Evolutionary conservation across 92 coral and sea anemone genomes (phyloP), one percentile per base, ranked within the genome.

Genomic region (Galaxea fascicularis): DNA sequence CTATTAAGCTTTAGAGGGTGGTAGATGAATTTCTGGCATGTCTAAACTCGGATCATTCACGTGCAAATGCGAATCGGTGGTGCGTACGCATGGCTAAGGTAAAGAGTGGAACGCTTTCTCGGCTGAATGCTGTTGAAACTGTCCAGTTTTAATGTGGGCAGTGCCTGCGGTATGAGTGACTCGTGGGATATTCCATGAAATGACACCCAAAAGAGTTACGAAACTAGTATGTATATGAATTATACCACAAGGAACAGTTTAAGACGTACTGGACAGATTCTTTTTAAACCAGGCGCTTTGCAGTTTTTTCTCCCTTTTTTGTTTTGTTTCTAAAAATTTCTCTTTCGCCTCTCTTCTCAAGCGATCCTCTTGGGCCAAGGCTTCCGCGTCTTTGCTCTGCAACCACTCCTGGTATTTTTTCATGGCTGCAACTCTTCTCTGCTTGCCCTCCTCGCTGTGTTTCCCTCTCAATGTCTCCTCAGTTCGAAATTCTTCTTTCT

Each of bases 371-470:
- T 53, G 76, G 0, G 77, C 77, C 67, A 81, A 56, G 76, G 85
- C 77, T 11, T 81, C 85, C 66, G 52, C 66, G 35, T 81, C 85
- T 57, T 81, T 81, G 28, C 47, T 47, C 24, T 68, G 76, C 27
- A 81, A 7, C 85, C 85, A 81, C 67, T 81, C 76, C 57, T 81
- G 85, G 27, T 81, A 81, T 71, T 69, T 81, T 10, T 46, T 35
- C 5, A 57, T 20, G 7, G 73, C 83, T 51, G 63, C 53, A 27
- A 67, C 85, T 59, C 26, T 68, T 71, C 77, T 52, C 35, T 29
- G 77, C 31, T 81, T 78, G 52, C 52, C 68, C 63, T 60, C 53
- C 31, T 79, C 79, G 58, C 29, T 30, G 22, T 7, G 17, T 47
- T 18, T 67, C 16, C 18, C 25, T 17, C 29, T 30, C 16, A 5